Conservation (phyloP, 2,888 invertebrate genomes). For the Geotrupes spiniger region DNA sequence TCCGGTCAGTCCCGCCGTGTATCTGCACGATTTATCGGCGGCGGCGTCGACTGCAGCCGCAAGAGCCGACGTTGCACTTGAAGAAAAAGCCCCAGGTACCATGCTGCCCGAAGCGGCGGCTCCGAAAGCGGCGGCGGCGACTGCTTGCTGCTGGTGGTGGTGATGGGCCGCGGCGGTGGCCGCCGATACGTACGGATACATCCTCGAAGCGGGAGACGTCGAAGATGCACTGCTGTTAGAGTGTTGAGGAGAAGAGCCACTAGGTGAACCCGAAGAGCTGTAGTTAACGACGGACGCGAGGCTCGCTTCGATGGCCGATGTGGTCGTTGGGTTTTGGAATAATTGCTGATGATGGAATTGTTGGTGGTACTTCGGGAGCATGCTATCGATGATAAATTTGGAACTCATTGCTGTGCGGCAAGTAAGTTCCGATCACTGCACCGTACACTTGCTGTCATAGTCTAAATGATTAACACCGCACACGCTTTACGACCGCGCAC, state of each 20-base stretch:
- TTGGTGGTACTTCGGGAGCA: conserved; percentile 93
- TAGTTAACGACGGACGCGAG: conserved; percentile 63
- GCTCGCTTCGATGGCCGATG: conserved; percentile 70
- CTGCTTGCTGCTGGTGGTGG: conserved; percentile 71
- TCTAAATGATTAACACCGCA: conserved; percentile 35
- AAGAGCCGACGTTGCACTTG: conserved; percentile 55
- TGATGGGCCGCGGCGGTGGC: conserved; percentile 60
- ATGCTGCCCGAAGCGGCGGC: conserved; percentile 66
- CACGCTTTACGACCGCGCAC: conserved; percentile 45
- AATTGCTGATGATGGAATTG: conserved; percentile 69
- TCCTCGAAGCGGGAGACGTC: conserved; percentile 68
- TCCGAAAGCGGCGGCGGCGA: conserved; percentile 60
- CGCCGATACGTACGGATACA: conserved; percentile 89
- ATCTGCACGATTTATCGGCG: conserved; percentile 79
- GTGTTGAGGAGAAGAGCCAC: conserved; percentile 68
- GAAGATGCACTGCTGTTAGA: conserved; percentile 58
- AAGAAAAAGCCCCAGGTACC: conserved; percentile 59
- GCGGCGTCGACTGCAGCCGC: conserved; percentile 64
- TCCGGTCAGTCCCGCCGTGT: conserved; percentile 64
- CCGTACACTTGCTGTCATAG: conserved; percentile 47
- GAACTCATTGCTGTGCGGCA: conserved; percentile 77
- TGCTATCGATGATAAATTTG: conserved; percentile 97
- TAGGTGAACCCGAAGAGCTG: conserved; percentile 60
- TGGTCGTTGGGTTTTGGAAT: conserved; percentile 53
- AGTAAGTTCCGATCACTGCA: conserved; percentile 41